Conservation (phyloP, 2,797 vertebrate species). For the Petrocephalus schoutedeni region DNA sequence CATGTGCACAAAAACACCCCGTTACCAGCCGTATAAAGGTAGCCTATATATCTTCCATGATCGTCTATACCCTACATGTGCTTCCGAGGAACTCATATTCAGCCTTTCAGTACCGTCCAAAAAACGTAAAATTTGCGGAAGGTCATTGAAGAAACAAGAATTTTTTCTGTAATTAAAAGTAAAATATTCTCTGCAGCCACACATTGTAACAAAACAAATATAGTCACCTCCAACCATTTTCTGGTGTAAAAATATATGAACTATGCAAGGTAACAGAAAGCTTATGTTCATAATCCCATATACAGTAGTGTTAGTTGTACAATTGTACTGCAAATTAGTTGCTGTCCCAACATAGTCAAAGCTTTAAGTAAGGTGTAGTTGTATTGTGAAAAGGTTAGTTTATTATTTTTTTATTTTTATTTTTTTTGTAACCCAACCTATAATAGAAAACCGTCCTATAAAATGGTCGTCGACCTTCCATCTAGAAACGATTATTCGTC, state of each 20-base stretch:
- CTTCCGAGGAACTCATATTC: not conserved
- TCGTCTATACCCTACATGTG: not conserved
- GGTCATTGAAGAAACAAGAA: not conserved
- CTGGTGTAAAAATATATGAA: not conserved
- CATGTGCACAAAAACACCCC: not conserved
- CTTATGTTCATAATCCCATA: not conserved
- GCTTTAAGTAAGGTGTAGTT: slow-evolving; percentile 21
- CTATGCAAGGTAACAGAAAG: not conserved
- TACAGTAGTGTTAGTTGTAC: not conserved
- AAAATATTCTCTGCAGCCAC: not conserved
- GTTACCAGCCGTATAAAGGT: not conserved
- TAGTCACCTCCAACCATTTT: not conserved
- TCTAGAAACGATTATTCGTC: not conserved
- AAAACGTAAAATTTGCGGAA: not conserved
- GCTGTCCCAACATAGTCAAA: not conserved
- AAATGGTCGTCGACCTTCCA: not conserved
- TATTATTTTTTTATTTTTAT: not conserved
- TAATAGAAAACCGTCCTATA: not conserved
- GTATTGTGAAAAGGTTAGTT: not conserved
- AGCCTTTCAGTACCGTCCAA: not conserved
- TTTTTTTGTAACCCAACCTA: not conserved
- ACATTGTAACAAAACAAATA: not conserved
- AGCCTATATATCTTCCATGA: not conserved
- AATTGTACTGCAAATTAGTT: not conserved
- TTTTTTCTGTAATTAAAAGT: slow-evolving; percentile 5